Evolutionary conservation across 2,113 vertebrate genomes (phyloP).

Genomic region (Syngnathus typhle): DNA sequence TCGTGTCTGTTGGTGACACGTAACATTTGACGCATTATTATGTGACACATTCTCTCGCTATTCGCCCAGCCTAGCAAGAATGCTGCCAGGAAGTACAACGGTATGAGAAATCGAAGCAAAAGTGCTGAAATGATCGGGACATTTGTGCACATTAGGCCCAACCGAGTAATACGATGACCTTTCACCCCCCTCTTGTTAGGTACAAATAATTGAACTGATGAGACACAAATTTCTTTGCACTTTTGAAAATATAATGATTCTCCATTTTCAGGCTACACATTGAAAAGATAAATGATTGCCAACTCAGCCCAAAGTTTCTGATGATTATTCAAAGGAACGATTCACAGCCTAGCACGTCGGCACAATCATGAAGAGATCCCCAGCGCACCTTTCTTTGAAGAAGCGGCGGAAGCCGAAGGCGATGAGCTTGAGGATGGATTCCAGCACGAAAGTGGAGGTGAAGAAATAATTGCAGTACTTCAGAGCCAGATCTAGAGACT

Average conservation of each 20-base stretch:
- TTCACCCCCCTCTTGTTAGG: background rate
- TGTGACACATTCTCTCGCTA: conserved; percentile 29
- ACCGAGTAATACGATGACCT: background rate
- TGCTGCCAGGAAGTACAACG: too few species aligned
- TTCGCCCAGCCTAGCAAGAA: conserved; percentile 24
- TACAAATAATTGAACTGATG: conserved; percentile 15
- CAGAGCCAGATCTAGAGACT: conserved; percentile 92
- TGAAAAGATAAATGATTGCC: background rate
- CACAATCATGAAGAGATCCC: background rate
- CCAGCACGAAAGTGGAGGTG: conserved; percentile 94
- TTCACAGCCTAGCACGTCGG: background rate
- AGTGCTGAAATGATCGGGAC: background rate
- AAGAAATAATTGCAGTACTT: conserved; percentile 99
- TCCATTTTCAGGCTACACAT: background rate
- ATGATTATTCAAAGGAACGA: background rate
- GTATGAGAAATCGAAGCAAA: conserved; percentile 47
- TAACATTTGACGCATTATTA: conserved; percentile 34
- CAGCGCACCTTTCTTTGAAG: conserved; percentile 92
- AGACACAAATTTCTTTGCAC: conserved; percentile 1
- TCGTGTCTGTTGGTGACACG: conserved; percentile 36
- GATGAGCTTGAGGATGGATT: conserved; percentile 88
- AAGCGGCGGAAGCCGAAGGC: conserved; percentile 92
- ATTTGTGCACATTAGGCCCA: conserved; percentile 12
- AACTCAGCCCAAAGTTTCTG: background rate
- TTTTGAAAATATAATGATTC: background rate